These are phyloP conservation scores for Onchidella celtica DNA, from an alignment of 2,888 invertebrate species.

Conservation along the genomic window DNA sequence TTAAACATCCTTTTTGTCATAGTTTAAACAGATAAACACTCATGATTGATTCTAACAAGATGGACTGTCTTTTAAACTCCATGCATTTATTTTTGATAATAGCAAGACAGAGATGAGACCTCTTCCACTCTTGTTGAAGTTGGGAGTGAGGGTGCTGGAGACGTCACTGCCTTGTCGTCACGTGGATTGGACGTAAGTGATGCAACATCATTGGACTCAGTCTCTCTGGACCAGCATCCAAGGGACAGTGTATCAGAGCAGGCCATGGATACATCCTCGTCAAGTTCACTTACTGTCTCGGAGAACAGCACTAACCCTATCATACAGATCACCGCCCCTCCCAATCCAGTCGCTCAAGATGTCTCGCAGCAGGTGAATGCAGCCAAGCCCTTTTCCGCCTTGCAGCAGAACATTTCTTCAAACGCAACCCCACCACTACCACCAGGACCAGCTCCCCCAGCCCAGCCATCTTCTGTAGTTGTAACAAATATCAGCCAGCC, in stretches of 20 bases:
- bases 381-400: not conserved
- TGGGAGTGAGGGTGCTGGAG: conserved; percentile 52
- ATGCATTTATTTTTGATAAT: too few relatives aligned
- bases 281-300: not conserved
- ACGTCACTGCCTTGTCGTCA: conserved; percentile 35
- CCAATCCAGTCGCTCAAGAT: not conserved
- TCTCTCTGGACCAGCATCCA: not conserved
- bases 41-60: too few relatives aligned
- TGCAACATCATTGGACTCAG: conserved; percentile 28
- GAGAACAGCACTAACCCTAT: not conserved
- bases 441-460: not conserved
- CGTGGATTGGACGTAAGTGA: conserved; percentile 51
- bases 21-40: too few relatives aligned
- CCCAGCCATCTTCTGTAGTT: not conserved
- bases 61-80: too few relatives aligned
- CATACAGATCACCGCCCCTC: not conserved
- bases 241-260: not conserved
- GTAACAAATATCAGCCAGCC: not conserved
- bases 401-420: conserved; percentile 5
- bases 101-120: conserved; percentile 49
- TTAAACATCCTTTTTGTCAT: too few relatives aligned
- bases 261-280: not conserved
- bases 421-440: not conserved
- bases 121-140: conserved; percentile 53
- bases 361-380: not conserved